phyloP scores from a whole-genome alignment of 2,888 invertebrate genomes.

The Opisthograptis luteolata region DNA sequence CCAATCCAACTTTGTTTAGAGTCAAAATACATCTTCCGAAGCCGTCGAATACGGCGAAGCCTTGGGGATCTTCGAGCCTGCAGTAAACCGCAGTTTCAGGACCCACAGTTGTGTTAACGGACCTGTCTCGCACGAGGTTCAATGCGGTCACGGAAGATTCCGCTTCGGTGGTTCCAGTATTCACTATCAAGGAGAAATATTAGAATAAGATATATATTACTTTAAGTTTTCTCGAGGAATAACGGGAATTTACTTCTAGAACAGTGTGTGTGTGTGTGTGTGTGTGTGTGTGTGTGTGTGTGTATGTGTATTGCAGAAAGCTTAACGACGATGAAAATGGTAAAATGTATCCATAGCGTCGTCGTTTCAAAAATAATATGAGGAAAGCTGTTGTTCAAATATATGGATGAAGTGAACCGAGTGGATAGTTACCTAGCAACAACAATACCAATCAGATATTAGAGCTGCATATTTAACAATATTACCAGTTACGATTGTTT shows the following conservation, averaged over 20 bases:
- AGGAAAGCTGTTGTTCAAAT: too few species aligned
- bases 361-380: too few species aligned
- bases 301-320: too few species aligned
- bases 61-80: slow-evolving; percentile 47
- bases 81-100: slow-evolving; percentile 65
- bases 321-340: slow-evolving; percentile 3
- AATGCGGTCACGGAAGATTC: neutral
- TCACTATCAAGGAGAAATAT: neutral
- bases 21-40: slow-evolving; percentile 64
- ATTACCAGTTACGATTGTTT: slow-evolving; percentile 57
- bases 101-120: slow-evolving; percentile 52
- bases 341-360: too few species aligned
- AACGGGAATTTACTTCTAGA: too few species aligned
- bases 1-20: slow-evolving; percentile 48
- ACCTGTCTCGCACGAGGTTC: slow-evolving; percentile 37
- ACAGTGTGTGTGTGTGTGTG: too few species aligned
- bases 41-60: slow-evolving; percentile 50
- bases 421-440: slow-evolving; percentile 3
- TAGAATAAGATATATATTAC: too few species aligned
- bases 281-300: too few species aligned
- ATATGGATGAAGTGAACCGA: too few species aligned
- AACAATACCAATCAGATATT: neutral
- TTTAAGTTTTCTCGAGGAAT: too few species aligned
- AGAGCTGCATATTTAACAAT: neutral
- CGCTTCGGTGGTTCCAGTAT: neutral